Evolutionary conservation across 1,140 invertebrate species (phyloP), one percentile per base, ranked within the genome.

Genomic region (Leptonema lineaticorne): DNA sequence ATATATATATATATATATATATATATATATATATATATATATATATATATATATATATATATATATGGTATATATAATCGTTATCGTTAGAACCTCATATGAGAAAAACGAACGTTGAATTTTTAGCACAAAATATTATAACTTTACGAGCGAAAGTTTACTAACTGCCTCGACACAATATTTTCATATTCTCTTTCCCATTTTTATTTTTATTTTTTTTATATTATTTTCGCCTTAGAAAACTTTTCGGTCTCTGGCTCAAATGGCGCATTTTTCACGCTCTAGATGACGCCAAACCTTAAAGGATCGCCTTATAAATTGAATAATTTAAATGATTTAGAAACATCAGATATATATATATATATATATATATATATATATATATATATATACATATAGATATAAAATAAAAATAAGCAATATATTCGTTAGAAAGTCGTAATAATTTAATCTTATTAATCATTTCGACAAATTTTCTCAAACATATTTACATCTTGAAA

Each of bases 251-350:
- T 26, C 22, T 53, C 22, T 53, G 62, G 30, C 29, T 64, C 37
- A 64, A 64, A 64, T 64, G 62, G 62, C 62, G 22, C 62, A 64
- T 64, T 64, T 64, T 64, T 64, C 62, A 64, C 62, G 62, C 62
- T 53, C 62, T 64, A 41, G 62, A 64, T 30, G 46, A 27, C 27
- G 45, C 27, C 24, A 27, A 64, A 64, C 37, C 62, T 48, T 64
- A 45, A 50, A 62, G 9, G 30, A 62, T 62, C 20, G 33, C 20
- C 33, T 27, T 62, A 62, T 62, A 60, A 48, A 63, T 63, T 63
- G 60, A 48, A 64, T 64, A 48, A 64, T 64, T 64, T 64, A 64
- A 64, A 64, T 64, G 50, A 53, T 53, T 53, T 53, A 53, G 50
- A 22, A 8, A 9, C n/a, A 9, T 26, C 14, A 7, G 14, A 26